A percentile compares a stretch with the other conserved stretches of the same genome.
These are phyloP conservation scores for Orthosia cruda DNA, from an alignment of 2,888 invertebrate genomes.

Conservation along the genomic window DNA sequence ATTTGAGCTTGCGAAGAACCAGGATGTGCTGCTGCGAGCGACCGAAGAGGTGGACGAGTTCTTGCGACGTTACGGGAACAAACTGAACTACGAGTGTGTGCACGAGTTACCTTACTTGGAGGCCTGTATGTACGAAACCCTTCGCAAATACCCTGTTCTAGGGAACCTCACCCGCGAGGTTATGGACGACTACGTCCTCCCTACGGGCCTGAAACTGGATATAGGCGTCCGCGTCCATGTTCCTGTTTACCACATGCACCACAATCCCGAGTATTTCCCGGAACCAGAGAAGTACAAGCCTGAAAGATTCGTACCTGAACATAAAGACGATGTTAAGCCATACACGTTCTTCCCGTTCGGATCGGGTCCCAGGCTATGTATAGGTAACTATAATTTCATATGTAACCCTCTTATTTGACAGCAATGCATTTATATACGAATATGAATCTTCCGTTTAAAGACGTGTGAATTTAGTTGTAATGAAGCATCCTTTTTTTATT, in stretches of 20 bases:
- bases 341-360: constrained; percentile 78
- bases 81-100: constrained; percentile 75
- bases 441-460: too few relatives aligned
- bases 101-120: constrained; percentile 77
- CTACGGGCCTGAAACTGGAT: constrained; percentile 59
- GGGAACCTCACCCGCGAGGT: constrained; percentile 78
- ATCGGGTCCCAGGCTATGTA: constrained; percentile 75
- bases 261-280: constrained; percentile 72
- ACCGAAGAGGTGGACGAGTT: constrained; percentile 77
- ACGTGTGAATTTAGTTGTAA: too few relatives aligned
- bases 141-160: constrained; percentile 80
- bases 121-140: constrained; percentile 78
- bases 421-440: too few relatives aligned
- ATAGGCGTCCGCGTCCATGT: constrained; percentile 72
- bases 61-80: constrained; percentile 68
- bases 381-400: constrained; percentile 57
- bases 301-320: constrained; percentile 74
- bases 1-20: constrained; percentile 78
- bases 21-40: constrained; percentile 68
- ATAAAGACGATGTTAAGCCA: constrained; percentile 68
- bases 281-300: constrained; percentile 74
- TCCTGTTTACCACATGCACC: constrained; percentile 74
- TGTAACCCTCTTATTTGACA: too few relatives aligned
- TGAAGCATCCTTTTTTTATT: too few relatives aligned
- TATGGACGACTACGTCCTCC: constrained; percentile 61